Evolutionary conservation across 1,140 invertebrate genomes (phyloP).

Genomic region (Schlechtendalia chinensis): DNA sequence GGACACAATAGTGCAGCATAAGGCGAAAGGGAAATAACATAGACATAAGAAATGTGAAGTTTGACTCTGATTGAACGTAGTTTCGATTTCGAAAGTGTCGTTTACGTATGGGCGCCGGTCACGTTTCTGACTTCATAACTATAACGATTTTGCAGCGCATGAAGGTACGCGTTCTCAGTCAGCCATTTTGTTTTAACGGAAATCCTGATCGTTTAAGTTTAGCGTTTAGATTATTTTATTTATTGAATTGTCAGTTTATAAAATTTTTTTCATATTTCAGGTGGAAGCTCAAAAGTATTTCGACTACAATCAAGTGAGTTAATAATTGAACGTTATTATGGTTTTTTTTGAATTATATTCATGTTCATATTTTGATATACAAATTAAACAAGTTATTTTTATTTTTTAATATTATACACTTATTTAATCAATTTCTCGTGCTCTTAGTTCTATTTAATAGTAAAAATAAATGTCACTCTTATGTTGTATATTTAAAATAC

Average conservation of each 20-base stretch:
- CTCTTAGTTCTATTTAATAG: too few species aligned
- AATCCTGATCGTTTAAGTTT: neutral
- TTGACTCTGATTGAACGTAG: neutral
- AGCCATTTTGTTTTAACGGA: slow-evolving; percentile 15
- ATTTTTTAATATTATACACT: too few species aligned
- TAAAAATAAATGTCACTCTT: too few species aligned
- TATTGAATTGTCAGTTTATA: neutral
- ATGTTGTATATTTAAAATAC: too few species aligned
- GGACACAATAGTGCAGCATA: slow-evolving; percentile 2
- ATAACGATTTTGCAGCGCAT: neutral
- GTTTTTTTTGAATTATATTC: too few species aligned
- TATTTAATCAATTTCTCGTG: too few species aligned
- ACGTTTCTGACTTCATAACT: neutral
- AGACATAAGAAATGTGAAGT: slow-evolving; percentile 10
- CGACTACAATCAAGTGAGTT: too few species aligned
- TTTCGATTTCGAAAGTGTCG: neutral
- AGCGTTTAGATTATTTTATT: neutral
- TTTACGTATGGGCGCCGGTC: neutral
- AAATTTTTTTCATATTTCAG: neutral
- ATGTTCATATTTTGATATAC: too few species aligned
- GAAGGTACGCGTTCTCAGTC: neutral
- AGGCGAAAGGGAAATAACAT: slow-evolving; percentile 26
- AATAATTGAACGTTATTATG: too few species aligned
- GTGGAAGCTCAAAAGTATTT: too few species aligned
- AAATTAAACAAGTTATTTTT: too few species aligned